Conservation (phyloP, 2,113 vertebrate species). For the Pandion haliaetus region DNA sequence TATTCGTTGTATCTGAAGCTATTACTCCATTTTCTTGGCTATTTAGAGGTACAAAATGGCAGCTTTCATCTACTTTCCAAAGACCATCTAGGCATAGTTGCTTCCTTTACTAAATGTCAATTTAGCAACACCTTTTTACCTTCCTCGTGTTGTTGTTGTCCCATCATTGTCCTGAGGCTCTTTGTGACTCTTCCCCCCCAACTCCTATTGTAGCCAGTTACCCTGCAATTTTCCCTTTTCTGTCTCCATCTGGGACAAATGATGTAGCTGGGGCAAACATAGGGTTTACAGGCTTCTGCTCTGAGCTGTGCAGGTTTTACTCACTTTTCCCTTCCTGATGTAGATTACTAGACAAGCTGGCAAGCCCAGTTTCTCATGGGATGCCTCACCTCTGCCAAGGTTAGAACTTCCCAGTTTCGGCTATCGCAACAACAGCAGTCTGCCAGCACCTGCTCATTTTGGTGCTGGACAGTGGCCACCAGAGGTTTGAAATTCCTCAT, state of each 20-base stretch:
- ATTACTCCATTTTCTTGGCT: background rate
- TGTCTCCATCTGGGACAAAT: background rate
- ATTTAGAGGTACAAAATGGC: background rate
- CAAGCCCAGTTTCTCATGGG: background rate
- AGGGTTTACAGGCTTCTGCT: background rate
- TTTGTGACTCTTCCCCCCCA: background rate
- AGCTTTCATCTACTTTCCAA: conserved; percentile 8
- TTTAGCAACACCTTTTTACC: background rate
- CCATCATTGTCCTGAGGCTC: background rate
- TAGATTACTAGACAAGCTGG: background rate
- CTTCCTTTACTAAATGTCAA: background rate
- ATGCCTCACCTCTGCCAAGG: background rate
- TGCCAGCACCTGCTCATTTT: background rate
- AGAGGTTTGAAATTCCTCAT: background rate
- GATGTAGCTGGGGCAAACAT: fast-evolving
- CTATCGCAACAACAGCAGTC: background rate
- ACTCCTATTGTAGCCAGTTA: background rate
- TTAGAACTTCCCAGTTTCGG: background rate
- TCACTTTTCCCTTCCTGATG: background rate
- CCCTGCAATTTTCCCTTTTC: background rate
- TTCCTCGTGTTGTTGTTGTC: background rate
- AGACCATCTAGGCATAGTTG: no score
- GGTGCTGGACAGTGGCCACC: background rate
- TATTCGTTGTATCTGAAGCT: background rate
- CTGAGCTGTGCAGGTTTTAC: background rate